Base-by-base conservation (phyloP, 1,140 invertebrate genomes). In the Ceratitis capitata region DNA sequence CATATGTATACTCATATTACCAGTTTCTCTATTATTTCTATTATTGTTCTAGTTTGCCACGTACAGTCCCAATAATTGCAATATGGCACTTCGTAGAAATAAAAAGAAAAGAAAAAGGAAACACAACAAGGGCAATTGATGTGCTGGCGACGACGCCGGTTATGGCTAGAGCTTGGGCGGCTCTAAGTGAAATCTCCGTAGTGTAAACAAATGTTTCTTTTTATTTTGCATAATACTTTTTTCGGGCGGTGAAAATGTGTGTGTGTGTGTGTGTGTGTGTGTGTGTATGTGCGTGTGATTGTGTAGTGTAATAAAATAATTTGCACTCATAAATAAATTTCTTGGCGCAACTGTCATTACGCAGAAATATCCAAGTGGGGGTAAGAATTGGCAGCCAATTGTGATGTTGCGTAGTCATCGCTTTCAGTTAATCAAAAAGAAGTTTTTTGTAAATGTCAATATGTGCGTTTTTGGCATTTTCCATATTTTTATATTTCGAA, bases 261-360 rank as follows among this genome's bases (percentile, higher is more conserved):
- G 58, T 64, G 51, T 69, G 61, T 7, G 47, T 49, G 47, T 49
- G 47, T 14, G 47, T 14, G 7, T 14, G 14, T 9, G 47, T 49
- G 14, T 49, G 47, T 14, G 47, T 14, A 49, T 49, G n/a, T 35
- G 32, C 35, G 61, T 35, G n/a, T n/a, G n/a, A n/a, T n/a, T n/a
- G n/a, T n/a, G n/a, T 35, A 6, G 32, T 14, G 61, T n/a, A 69
- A 69, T 69, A 69, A 69, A 69, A 69, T 69, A 69, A 69, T 69
- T 69, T 69, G 35, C 61, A 19, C 61, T 69, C 61, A 69, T 69
- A 39, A 39, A 69, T 69, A 39, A 39, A 69, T 69, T 61, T 39
- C 5, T 39, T 69, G 16, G 14, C 29, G 39, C 32, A 69, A n/a
- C 32, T 69, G 14, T 39, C n/a, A 69, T 29, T 69, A 69, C 32